These are phyloP conservation scores for Augochlorella aurata DNA, from an alignment of 2,888 invertebrate species.

Conservation along the genomic window DNA sequence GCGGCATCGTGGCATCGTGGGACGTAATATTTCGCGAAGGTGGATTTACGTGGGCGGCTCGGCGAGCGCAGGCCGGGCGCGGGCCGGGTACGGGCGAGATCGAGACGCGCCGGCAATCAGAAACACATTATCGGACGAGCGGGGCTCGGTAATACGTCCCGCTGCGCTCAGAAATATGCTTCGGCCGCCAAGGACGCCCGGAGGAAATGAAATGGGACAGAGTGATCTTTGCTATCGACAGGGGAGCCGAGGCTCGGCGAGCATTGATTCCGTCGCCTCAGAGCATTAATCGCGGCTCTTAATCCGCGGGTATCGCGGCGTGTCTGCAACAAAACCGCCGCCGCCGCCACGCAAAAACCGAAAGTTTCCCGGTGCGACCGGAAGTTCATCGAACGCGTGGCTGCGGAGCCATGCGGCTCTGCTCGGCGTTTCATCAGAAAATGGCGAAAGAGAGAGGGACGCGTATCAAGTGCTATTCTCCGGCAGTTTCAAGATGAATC, in stretches of 20 bases:
- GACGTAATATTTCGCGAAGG: constrained; percentile 57
- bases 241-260: background rate
- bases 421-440: constrained; percentile 52
- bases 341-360: background rate
- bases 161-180: constrained; percentile 75
- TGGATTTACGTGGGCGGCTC: constrained; percentile 54
- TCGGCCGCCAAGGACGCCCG: constrained; percentile 39
- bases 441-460: constrained; percentile 46
- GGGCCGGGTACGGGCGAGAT: constrained; percentile 55
- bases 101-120: constrained; percentile 78
- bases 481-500: constrained; percentile 57
- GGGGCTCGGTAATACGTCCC: constrained; percentile 74
- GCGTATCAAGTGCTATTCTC: constrained; percentile 59
- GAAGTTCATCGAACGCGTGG: constrained; percentile 6
- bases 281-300: constrained; percentile 10
- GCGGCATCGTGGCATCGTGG: constrained; percentile 2
- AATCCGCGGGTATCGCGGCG: background rate
- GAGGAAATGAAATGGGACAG: constrained; percentile 47
- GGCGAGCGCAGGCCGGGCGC: background rate
- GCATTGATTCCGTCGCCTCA: background rate
- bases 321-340: background rate
- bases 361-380: background rate
- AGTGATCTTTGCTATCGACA: constrained; percentile 46
- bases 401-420: no score
- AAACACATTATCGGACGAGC: constrained; percentile 79